Evolutionary conservation across 2,888 invertebrate species (phyloP).

Genomic region (Thysanoteuthis rhombus): DNA sequence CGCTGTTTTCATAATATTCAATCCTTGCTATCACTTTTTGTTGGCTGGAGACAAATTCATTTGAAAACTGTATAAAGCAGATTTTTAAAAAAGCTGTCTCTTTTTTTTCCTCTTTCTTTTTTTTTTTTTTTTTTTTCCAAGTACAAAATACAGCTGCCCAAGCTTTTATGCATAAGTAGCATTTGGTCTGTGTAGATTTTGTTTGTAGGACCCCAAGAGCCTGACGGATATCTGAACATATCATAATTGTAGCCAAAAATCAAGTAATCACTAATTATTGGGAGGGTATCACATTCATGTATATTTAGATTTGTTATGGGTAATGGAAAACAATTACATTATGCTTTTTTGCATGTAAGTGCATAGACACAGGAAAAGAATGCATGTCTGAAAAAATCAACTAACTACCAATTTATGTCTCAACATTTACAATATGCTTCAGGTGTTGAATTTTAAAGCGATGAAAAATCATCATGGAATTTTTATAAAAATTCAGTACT

Average conservation of each 20-base stretch:
- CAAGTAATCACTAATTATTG: neutral
- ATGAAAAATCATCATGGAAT: neutral
- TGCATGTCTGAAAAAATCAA: neutral
- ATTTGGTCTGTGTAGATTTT: neutral
- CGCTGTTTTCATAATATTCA: too few relatives aligned
- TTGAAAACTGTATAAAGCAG: too few relatives aligned
- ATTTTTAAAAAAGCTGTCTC: too few relatives aligned
- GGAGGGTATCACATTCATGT: neutral
- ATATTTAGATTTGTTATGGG: neutral
- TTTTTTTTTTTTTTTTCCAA: too few relatives aligned
- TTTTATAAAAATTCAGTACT: neutral
- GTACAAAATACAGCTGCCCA: too few relatives aligned
- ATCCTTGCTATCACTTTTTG: too few relatives aligned
- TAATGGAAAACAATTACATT: neutral
- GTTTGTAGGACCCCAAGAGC: neutral
- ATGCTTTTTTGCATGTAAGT: neutral
- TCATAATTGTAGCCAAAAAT: neutral
- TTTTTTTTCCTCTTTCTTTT: too few relatives aligned
- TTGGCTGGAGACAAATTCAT: too few relatives aligned
- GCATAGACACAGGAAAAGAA: neutral
- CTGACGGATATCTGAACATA: neutral
- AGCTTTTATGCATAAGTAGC: neutral
- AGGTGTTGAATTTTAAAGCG: neutral
- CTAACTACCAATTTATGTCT: neutral
- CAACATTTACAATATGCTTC: neutral